phyloP scores from a whole-genome alignment of 2,113 vertebrate genomes.

The Acrocephalus arundinaceus region DNA sequence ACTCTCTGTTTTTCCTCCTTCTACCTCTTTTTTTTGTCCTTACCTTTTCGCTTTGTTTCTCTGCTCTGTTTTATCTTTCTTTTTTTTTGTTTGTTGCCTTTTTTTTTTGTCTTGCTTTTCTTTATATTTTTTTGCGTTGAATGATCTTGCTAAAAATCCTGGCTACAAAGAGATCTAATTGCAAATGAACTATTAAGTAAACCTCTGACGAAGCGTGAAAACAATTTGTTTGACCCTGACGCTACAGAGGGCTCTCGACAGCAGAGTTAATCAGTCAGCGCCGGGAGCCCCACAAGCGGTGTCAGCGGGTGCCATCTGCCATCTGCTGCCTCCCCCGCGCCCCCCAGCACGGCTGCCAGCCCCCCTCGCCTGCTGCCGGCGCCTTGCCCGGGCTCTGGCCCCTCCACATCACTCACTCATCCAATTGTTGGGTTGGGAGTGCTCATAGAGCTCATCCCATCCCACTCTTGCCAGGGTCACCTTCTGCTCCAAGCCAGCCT shows the following conservation, averaged over 20 bases:
- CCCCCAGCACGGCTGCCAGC: neutral
- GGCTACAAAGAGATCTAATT: slow-evolving; percentile 87
- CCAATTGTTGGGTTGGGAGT: fast-evolving
- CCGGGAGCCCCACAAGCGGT: slow-evolving; percentile 74
- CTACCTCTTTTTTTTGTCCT: too few relatives aligned
- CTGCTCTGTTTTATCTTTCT: too few relatives aligned
- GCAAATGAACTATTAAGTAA: slow-evolving; percentile 90
- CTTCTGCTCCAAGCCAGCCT: neutral
- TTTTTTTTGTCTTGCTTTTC: too few relatives aligned
- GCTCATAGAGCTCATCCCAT: neutral
- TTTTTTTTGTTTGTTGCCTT: too few relatives aligned
- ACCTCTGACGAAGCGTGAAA: slow-evolving; percentile 87
- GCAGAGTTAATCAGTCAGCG: slow-evolving; percentile 84
- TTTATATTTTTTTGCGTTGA: too few relatives aligned
- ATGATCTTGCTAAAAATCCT: slow-evolving; percentile 82
- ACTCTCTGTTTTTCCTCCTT: too few relatives aligned
- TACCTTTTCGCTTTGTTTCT: too few relatives aligned
- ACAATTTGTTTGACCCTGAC: slow-evolving; percentile 88
- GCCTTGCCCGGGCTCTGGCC: neutral
- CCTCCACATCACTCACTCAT: neutral
- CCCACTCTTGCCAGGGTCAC: too few relatives aligned
- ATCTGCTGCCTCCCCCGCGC: slow-evolving; percentile 63
- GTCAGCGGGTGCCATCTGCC: slow-evolving; percentile 73
- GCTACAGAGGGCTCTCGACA: slow-evolving; percentile 76
- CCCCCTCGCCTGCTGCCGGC: neutral